phyloP scores from a whole-genome alignment of 2,797 vertebrate genomes.

The Rallus crepitans region DNA sequence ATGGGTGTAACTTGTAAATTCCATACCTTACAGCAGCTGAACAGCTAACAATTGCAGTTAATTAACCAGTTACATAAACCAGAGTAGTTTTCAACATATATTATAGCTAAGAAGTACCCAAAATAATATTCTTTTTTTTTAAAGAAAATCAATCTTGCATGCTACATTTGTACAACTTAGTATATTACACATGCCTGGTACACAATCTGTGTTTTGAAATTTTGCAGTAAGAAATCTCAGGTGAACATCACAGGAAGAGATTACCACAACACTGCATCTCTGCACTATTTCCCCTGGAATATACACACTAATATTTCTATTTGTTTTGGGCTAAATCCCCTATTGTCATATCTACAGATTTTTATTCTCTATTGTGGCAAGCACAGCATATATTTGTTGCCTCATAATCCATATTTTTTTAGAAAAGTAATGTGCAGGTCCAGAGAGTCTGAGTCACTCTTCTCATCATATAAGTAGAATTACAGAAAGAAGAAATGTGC shows the following conservation, averaged over 20 bases:
- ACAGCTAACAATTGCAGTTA: not conserved
- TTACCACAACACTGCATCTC: not conserved
- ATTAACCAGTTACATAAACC: not conserved
- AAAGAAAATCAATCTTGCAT: not conserved
- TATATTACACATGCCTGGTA: not conserved
- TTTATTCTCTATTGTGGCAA: not conserved
- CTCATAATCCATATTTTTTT: not conserved
- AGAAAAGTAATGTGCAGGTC: not conserved
- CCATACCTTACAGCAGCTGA: not conserved
- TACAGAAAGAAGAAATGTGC: not conserved
- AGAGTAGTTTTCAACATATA: not conserved
- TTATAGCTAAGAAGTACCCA: not conserved
- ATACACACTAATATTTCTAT: not conserved
- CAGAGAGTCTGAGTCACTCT: not conserved
- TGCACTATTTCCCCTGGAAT: not conserved
- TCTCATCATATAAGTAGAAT: not conserved
- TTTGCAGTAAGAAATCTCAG: constrained; percentile 16
- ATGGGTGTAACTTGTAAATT: not conserved
- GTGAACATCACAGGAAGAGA: not conserved
- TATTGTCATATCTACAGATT: not conserved
- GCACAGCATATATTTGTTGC: not conserved
- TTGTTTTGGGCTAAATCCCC: not conserved
- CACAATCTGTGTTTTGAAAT: constrained; percentile 5
- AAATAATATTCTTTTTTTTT: no score
- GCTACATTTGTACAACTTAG: not conserved